Conservation (phyloP, 2,113 vertebrate genomes). For the Poicephalus meyeri region DNA sequence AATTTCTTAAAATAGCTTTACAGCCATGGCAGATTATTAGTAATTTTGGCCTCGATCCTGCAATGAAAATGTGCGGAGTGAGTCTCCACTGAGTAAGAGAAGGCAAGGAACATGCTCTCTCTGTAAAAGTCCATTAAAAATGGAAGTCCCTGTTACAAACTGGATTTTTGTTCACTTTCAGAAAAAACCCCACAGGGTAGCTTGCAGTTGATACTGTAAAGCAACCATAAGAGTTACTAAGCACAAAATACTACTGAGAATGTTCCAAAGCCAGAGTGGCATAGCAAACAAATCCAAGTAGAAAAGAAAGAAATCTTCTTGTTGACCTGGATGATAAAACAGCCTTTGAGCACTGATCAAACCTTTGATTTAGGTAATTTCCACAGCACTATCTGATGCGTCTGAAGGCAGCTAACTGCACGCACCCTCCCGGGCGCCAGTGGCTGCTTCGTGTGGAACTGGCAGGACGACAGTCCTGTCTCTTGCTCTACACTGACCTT, state of each 20-base stretch:
- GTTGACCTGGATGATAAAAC: background rate
- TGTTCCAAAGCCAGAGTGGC: background rate
- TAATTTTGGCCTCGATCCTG: constrained; percentile 9
- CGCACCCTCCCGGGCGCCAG: rapidly evolving
- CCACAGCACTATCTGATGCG: background rate
- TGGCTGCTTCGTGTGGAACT: rapidly evolving
- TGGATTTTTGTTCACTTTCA: background rate
- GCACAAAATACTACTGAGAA: background rate
- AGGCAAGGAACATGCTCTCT: background rate
- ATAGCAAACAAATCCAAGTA: background rate
- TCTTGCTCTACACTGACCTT: background rate
- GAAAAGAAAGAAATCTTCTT: background rate
- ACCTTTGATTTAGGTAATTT: background rate
- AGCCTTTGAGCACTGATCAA: background rate
- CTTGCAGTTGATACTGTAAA: background rate
- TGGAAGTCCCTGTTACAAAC: background rate
- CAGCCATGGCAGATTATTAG: background rate
- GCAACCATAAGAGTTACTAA: background rate
- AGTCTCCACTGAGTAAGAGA: background rate
- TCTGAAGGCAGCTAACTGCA: too few species aligned
- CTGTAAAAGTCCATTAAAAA: background rate
- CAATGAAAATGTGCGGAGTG: background rate
- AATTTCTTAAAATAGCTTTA: background rate
- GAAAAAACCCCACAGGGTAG: rapidly evolving
- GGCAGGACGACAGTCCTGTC: background rate